Base-by-base conservation (phyloP, 2,888 invertebrate species). In the Noctua fimbriata region DNA sequence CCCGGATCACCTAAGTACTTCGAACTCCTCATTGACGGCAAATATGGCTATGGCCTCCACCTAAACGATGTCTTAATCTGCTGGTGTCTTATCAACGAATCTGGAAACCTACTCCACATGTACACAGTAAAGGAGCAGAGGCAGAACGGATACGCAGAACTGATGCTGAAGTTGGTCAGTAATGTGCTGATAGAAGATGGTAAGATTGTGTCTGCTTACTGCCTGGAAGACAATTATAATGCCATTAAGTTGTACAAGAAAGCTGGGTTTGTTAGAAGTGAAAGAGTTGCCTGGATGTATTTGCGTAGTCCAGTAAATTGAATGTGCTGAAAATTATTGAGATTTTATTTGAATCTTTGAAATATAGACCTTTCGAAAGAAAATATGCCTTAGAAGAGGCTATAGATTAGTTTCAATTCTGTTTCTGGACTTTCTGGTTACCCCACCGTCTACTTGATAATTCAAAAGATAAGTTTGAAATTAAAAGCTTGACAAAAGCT, bases 1-100 rank as follows among this genome's bases (percentile, higher is more conserved):
- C 85, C 90, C 0, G 86, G 88, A 0, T 94, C 95, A 0, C 16
- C 83, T 0, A 90, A 87, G 85, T 93, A 92, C 85, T 94, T 93
- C 76, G 76, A 92, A 71, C 84, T 92, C 0, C 86, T 95, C 18
- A 93, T 94, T 60, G 88, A 91, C 58, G 88, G 90, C n/a, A 91
- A 93, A 55, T 89, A 89, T 6, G 93, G 93, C 1, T 94, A 92
- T 63, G 95, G 94, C 2, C 90, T 95, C 6, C 94, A 90, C 75
- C 76, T 88, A 3, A 85, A 92, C 28, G 73, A 90, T 6, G 85
- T 84, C 4, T 84, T 94, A 7, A 73, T 93, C 14, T 87, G 93
- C 2, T 95, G 95, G 95, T 89, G 92, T 0, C 89, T 93, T 18
- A 83, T 94, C 16, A 93, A 92, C 44, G 94, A 95, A 88, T 89